Base-by-base conservation (phyloP, 1,140 invertebrate species). In the Cecropterus lyciades region DNA sequence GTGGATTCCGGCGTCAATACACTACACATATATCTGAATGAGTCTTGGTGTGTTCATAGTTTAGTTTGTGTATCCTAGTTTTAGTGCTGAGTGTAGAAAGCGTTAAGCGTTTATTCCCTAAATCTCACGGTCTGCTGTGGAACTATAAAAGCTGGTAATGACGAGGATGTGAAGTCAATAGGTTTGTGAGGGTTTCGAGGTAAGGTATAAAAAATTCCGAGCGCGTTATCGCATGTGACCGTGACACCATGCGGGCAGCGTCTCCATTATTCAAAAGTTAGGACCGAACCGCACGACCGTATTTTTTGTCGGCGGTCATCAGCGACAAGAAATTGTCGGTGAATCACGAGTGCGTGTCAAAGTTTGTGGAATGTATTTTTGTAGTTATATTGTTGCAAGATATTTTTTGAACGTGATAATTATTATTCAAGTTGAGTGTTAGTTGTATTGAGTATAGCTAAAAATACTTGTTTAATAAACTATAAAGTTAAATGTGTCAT, bases 161-260 rank as follows among this genome's bases (percentile, higher is more conserved):
- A 30, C 27, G 27, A 30, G n/a, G 17, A 49, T 27, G 5, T 30
- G 3, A 30, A 30, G 27, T 8, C 27, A 30, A 30, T 30, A 30
- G 27, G 27, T 30, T 30, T 30, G 3, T 30, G 27, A 30, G 27
- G 27, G 27, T 55, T 67, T 64, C 48, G 56, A 67, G 52, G 53
- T 55, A 46, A 65, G 40, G 52, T 20, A 53, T 71, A 71, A 72
- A 72, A 70, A 76, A 56, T 57, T 60, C 46, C 67, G 65, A 68
- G 5, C 68, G 63, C 65, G 70, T 75, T 77, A 77, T 77, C 70
- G 68, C 40, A 62, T 66, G 59, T 75, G 76, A 68, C 76, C 76
- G 63, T 79, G 76, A 77, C 79, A 75, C 69, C 15, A 72, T 79
- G 70, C 70, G 70, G 69, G 72, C 69, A 24, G 24, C 49, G 67